Base-by-base conservation (phyloP, 1,140 invertebrate genomes). In the Venturia canescens region DNA sequence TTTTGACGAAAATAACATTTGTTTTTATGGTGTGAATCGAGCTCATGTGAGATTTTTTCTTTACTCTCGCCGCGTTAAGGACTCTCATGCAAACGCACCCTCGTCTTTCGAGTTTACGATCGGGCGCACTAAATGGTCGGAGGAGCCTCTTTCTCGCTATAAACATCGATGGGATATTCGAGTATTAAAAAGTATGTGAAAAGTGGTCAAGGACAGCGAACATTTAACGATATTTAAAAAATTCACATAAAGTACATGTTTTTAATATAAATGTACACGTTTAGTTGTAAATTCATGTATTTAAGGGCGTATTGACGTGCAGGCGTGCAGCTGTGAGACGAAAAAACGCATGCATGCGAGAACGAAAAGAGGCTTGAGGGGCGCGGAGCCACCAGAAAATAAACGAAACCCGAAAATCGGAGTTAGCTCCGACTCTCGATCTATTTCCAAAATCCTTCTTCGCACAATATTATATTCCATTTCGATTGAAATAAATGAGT, bases 291-390 rank as follows among this genome's bases (percentile, higher is more conserved):
- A 29, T 29, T 57, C 18, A 72, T 50, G 31, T 48, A 72, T 26
- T 48, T 34, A 26, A 72, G 1, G 44, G 16, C 50, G 50, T 72
- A 21, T 72, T 84, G 77, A 78, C 70, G 85, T 87, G 84, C 84
- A 74, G 66, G 74, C 85, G 84, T 87, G 86, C 86, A 38, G 74
- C 69, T 82, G 80, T 74, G 60, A 75, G 70, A 80, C 80, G 29
- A 34, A 79, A 78, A 57, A 21, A 57, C 13, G 21, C 53, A 57
- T 57, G 18, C 18, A 23, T n/a, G 21, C 18, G 21, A 57, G 53
- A 78, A 63, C n/a, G n/a, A 23, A 72, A 71, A 48, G 21, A 72
- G 44, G 70, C 70, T 50, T 34, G 38, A n/a, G n/a, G n/a, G n/a
- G 15, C 34, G 44, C 7, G 3, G 50, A 44, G 9, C 9, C 27